Base-by-base conservation (phyloP, 1,140 invertebrate species). In the Microplitis demolitor region DNA sequence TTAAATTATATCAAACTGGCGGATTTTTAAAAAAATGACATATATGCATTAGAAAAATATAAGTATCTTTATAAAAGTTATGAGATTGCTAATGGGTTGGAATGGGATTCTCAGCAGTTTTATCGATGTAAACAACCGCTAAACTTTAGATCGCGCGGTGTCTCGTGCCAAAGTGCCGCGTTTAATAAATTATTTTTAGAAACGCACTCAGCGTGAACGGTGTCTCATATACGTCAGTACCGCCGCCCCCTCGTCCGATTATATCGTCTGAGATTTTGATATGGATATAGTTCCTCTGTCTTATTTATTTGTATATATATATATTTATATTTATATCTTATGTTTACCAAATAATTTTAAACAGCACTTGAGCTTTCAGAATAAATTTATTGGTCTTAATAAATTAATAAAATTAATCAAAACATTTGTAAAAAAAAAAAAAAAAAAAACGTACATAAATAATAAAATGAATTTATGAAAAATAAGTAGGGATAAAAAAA, bases 61-160 rank as follows among this genome's bases (percentile, higher is more conserved):
- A n/a, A n/a, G n/a, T 60, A 60, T 14, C 31, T 60, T 60, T 5
- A 6, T 31, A 66, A 66, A 78, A 79, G 74, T 76, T 77, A 78
- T 72, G 73, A 76, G 79, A 78, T 77, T 74, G 73, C 78, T 81
- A 82, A 79, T 83, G 80, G 79, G 74, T 67, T 78, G 77, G 76
- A 80, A 78, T 82, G 80, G 79, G 76, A 83, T 75, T 78, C 69
- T 75, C 69, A 80, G 79, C 77, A 84, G 79, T 77, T 85, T 84
- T 83, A 85, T 86, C 80, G 81, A 83, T 82, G 80, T 83, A 85
- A 85, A 85, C 83, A 84, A 84, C 79, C 70, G 79, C 71, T 78
- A 82, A 78, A 78, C 71, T 76, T 54, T 31, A 66, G 60, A 13
- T 45, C n/a, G 50, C 24, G 75, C 75, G 33, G 76, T 78, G 74